A percentile compares a stretch with the other conserved stretches of the same genome.
Evolutionary conservation across 2,888 invertebrate genomes (phyloP).

Genomic region (Catocala fraxini): DNA sequence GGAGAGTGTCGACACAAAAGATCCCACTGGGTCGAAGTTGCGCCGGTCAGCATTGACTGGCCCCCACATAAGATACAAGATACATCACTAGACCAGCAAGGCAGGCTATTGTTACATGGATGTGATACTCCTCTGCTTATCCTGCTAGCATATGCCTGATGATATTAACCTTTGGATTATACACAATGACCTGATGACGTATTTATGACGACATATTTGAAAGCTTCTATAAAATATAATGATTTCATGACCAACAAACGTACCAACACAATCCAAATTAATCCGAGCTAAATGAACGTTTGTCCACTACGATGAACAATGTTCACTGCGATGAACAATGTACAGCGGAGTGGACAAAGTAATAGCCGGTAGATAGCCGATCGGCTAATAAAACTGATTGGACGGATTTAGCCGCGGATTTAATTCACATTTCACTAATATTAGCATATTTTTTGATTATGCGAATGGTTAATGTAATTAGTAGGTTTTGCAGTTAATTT

Average conservation of each 20-base stretch:
- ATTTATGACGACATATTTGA: background rate
- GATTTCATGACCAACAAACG: slow-evolving; percentile 7
- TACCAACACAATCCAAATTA: background rate
- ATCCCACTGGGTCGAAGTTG: too few relatives aligned
- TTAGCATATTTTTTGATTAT: slow-evolving; percentile 5
- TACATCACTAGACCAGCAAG: too few relatives aligned
- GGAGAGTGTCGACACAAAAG: too few relatives aligned
- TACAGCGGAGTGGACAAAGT: slow-evolving; percentile 5
- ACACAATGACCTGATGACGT: background rate
- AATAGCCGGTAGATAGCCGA: slow-evolving; percentile 18
- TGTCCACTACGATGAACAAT: background rate
- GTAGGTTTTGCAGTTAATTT: background rate
- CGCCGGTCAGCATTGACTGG: too few relatives aligned
- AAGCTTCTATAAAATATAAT: slow-evolving; percentile 1
- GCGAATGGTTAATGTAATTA: slow-evolving; percentile 2
- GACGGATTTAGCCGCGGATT: slow-evolving; percentile 27
- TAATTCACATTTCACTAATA: slow-evolving; percentile 23
- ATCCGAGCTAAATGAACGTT: slow-evolving; percentile 1
- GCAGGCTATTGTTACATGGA: too few relatives aligned
- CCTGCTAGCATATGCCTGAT: too few relatives aligned
- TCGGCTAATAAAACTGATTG: slow-evolving; percentile 37
- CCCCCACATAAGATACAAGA: too few relatives aligned
- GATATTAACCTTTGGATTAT: too few relatives aligned
- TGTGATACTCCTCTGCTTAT: too few relatives aligned
- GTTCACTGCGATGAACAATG: background rate